Conservation (phyloP, 64 coral and sea anemone genomes). For the Trachythela sp. region DNA sequence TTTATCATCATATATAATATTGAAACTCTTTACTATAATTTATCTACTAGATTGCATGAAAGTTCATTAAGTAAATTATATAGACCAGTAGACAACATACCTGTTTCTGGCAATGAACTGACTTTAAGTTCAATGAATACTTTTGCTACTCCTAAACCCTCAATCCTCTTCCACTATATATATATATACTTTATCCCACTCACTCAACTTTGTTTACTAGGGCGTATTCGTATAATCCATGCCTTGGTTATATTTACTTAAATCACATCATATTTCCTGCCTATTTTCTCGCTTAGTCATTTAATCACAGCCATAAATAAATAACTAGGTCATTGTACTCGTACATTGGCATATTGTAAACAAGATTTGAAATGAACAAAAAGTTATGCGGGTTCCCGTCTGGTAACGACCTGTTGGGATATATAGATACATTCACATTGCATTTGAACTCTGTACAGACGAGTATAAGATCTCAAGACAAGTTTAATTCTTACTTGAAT, state of each 20-base stretch:
- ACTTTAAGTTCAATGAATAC: neutral
- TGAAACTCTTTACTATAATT: neutral
- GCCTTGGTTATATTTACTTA: neutral
- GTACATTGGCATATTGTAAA: neutral
- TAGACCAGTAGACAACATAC: neutral
- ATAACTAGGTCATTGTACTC: neutral
- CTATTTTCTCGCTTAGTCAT: neutral
- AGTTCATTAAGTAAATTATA: neutral
- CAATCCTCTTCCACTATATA: neutral
- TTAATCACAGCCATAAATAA: constrained; percentile 9
- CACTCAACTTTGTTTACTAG: neutral
- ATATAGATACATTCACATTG: neutral
- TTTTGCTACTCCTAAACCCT: neutral
- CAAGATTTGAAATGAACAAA: neutral
- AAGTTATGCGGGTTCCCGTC: neutral
- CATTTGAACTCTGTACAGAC: neutral
- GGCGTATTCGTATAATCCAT: neutral
- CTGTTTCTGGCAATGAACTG: neutral
- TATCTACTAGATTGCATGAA: neutral
- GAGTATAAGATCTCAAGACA: too few species aligned
- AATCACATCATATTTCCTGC: neutral
- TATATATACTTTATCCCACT: neutral
- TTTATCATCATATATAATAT: too few species aligned
- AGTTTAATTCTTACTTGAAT: too few species aligned
- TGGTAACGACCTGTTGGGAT: constrained; percentile 3